Percentiles rank a stretch among this genome's conserved stretches.
These are phyloP conservation scores for Trematomus bernacchii DNA, from an alignment of 2,797 vertebrate genomes.

Conservation along the genomic window DNA sequence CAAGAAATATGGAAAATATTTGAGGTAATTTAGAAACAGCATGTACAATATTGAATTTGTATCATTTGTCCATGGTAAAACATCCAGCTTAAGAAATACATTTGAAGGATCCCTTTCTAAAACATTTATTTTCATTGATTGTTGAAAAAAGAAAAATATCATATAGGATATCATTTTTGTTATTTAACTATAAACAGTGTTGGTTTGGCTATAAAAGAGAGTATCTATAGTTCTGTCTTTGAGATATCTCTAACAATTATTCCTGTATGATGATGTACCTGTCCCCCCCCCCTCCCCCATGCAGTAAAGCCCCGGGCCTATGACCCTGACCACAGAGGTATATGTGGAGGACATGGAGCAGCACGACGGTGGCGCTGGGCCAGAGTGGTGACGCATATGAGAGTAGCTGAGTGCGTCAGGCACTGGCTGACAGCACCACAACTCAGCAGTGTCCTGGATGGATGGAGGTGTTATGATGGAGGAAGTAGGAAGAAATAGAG, in stretches of 20 bases:
- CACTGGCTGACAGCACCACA: constrained; percentile 70
- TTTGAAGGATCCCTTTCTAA: neutral
- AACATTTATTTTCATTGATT: neutral
- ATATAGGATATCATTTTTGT: neutral
- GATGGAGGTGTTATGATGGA: constrained; percentile 80
- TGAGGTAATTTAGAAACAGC: neutral
- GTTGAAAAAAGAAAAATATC: neutral
- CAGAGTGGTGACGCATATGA: constrained; percentile 79
- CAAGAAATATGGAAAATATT: neutral
- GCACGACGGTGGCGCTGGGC: constrained; percentile 61
- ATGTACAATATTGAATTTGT: neutral
- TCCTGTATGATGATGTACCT: neutral
- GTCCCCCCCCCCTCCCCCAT: constrained; percentile 22
- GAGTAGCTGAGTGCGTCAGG: constrained; percentile 79
- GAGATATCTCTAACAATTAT: neutral
- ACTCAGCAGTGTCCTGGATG: constrained; percentile 80
- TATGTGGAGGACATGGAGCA: constrained; percentile 70
- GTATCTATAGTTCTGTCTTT: neutral
- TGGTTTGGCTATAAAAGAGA: neutral
- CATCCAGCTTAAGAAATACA: neutral
- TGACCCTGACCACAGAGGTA: constrained; percentile 54
- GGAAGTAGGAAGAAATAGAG: constrained; percentile 64
- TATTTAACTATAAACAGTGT: neutral
- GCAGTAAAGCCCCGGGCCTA: constrained; percentile 50
- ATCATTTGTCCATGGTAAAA: neutral